A percentile compares a stretch with the other conserved stretches of the same genome.
Evolutionary conservation across 2,113 vertebrate species (phyloP).

Genomic region (Cavia aperea): DNA sequence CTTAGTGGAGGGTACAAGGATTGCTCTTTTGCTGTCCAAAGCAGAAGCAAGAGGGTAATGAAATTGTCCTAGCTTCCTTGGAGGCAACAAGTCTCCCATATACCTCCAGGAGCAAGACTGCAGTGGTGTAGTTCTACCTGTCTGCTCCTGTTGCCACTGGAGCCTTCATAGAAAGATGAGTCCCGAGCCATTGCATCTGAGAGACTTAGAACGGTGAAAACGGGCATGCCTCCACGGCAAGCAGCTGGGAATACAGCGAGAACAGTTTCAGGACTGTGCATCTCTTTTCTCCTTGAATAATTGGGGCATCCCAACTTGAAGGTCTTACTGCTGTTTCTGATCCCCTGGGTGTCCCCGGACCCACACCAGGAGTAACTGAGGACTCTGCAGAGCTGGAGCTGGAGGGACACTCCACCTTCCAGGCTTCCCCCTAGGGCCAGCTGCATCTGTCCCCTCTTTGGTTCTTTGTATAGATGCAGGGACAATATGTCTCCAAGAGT

Average conservation of each 20-base stretch:
- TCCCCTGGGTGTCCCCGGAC: fast-evolving
- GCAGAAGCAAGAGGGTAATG: neutral
- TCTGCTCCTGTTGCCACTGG: neutral
- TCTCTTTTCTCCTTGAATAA: neutral
- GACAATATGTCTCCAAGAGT: neutral
- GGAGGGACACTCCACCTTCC: neutral
- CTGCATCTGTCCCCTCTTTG: fast-evolving
- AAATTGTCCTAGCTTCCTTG: fast-evolving
- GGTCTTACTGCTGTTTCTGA: fast-evolving
- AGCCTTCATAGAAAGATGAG: neutral
- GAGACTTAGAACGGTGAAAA: neutral
- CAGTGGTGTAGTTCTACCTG: fast-evolving
- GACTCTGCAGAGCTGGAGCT: neutral
- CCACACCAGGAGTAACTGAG: neutral
- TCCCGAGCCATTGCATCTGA: fast-evolving
- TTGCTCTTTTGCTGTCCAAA: neutral
- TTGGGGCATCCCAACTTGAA: neutral
- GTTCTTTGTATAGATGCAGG: neutral
- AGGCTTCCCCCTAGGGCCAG: neutral
- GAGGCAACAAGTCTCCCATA: fast-evolving
- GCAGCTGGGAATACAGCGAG: neutral
- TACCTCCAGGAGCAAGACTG: neutral
- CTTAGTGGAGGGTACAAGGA: neutral
- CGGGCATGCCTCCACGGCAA: fast-evolving
- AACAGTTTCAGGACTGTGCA: neutral